Percentiles rank a stretch among this genome's conserved stretches.
Evolutionary conservation across 1,140 invertebrate species (phyloP).

Genomic region (Camponotus floridanus): DNA sequence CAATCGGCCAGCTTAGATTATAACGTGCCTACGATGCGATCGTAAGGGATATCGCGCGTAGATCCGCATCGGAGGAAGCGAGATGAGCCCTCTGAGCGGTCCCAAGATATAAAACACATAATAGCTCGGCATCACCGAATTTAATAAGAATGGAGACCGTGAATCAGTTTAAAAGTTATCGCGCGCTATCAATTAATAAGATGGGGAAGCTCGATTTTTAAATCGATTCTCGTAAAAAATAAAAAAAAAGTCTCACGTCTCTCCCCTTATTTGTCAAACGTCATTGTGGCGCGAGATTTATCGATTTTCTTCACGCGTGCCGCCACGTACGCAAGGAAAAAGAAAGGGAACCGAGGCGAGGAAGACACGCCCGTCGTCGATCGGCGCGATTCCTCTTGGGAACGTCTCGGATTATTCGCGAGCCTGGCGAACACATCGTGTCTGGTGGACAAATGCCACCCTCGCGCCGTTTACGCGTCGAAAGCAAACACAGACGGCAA

Average conservation of each 20-base stretch:
- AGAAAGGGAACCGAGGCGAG: not conserved
- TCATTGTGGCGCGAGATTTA: constrained; percentile 18
- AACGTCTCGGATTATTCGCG: constrained; percentile 55
- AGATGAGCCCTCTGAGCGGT: constrained; percentile 3
- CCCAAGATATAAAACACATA: constrained; percentile 8
- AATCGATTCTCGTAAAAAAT: not conserved
- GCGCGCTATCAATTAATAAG: constrained; percentile 11
- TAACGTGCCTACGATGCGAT: constrained; percentile 51
- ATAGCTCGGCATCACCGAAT: constrained; percentile 24
- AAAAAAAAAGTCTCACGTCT: not conserved
- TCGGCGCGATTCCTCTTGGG: constrained; percentile 13
- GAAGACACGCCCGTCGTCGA: constrained; percentile 1
- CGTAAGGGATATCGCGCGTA: not conserved
- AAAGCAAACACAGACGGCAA: constrained; percentile 80
- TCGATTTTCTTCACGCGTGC: constrained; percentile 12
- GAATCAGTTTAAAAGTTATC: constrained; percentile 30
- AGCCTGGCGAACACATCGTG: not conserved
- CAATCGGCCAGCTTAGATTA: constrained; percentile 65
- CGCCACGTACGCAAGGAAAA: not conserved
- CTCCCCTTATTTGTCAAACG: constrained; percentile 43
- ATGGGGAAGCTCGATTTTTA: constrained; percentile 3
- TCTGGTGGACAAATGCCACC: constrained; percentile 77
- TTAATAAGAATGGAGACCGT: not conserved
- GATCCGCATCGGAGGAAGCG: constrained; percentile 3
- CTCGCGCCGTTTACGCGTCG: constrained; percentile 72